Conservation (phyloP, 1,140 invertebrate species). For the Contarinia nasturtii region DNA sequence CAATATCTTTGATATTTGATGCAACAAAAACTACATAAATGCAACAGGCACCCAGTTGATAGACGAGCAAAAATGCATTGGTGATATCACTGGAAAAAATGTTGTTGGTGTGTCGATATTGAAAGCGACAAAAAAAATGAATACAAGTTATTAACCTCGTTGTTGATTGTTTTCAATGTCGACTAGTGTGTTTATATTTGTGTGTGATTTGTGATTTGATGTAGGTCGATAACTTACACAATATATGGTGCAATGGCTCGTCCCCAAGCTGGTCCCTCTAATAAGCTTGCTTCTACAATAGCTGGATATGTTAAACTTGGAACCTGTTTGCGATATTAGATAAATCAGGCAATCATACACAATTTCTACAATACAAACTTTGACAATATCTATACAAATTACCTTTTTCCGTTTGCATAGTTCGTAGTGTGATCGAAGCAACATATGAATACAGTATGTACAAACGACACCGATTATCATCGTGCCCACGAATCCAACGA, state of each 20-base stretch:
- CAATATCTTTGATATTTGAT: constrained; percentile 44
- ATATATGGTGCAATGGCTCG: constrained; percentile 36
- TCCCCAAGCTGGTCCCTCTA: constrained; percentile 42
- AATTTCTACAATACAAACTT: neutral
- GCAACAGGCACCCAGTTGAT: constrained; percentile 75
- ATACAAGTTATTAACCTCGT: neutral
- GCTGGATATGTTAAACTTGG: constrained; percentile 50
- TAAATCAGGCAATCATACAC: neutral
- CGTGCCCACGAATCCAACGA: constrained; percentile 42
- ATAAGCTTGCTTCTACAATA: constrained; percentile 44
- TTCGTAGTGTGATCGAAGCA: constrained; percentile 46
- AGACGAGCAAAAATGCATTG: constrained; percentile 53
- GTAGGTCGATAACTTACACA: constrained; percentile 26
- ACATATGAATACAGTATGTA: constrained; percentile 60
- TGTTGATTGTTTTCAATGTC: too few species aligned
- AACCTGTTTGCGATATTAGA: constrained; percentile 19
- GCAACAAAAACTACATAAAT: constrained; percentile 76
- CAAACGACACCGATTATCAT: constrained; percentile 50
- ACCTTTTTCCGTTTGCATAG: constrained; percentile 43
- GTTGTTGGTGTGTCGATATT: neutral
- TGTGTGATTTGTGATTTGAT: too few species aligned
- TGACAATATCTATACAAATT: constrained; percentile 2
- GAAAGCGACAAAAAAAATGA: neutral
- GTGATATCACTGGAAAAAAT: constrained; percentile 27
- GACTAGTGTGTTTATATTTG: too few species aligned